Conservation (phyloP, 2,888 invertebrate species). For the Platycnemis pennipes region DNA sequence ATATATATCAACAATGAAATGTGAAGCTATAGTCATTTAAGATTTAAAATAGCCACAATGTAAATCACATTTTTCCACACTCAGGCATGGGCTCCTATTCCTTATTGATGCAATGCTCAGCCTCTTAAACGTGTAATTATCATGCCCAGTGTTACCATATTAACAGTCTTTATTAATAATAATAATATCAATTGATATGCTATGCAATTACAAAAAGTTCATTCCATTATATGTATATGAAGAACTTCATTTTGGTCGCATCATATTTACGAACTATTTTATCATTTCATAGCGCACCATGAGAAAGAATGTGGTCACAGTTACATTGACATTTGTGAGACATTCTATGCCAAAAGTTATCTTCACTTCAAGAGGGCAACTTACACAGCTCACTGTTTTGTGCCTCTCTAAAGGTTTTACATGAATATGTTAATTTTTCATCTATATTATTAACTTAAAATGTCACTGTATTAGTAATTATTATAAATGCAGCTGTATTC, state of each 20-base stretch:
- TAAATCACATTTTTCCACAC: not conserved
- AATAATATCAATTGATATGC: not conserved
- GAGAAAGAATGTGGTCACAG: not conserved
- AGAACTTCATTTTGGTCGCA: not conserved
- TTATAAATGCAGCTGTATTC: constrained; percentile 35
- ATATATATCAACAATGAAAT: not conserved
- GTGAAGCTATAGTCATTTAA: not conserved
- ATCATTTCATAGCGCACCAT: not conserved
- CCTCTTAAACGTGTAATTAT: not conserved
- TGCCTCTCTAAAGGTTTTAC: not conserved
- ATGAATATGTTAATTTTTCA: constrained; percentile 17
- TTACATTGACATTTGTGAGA: not conserved
- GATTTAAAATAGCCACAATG: not conserved
- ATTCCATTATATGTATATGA: not conserved
- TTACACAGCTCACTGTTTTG: not conserved
- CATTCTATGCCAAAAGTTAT: not conserved
- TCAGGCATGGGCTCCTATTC: not conserved
- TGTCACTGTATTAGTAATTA: not conserved
- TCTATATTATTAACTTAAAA: not conserved
- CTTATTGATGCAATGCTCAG: not conserved
- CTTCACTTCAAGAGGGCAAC: not conserved
- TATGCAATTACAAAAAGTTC: not conserved
- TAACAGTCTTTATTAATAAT: not conserved
- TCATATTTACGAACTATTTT: not conserved
- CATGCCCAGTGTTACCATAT: not conserved